These are phyloP conservation scores for Choreutis nemorana DNA, from an alignment of 2,888 invertebrate species.

Conservation along the genomic window DNA sequence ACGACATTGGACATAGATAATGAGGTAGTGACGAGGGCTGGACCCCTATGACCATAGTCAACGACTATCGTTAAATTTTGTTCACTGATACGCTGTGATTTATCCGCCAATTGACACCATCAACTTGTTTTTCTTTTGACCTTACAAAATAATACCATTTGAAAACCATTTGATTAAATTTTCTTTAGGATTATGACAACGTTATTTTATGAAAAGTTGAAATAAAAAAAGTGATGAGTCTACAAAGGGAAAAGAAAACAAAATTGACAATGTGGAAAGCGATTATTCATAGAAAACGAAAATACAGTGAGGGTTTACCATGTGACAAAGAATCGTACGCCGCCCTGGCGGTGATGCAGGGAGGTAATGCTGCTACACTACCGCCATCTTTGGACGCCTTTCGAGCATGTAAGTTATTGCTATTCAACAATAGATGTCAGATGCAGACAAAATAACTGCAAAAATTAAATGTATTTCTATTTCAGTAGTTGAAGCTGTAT, in stretches of 20 bases:
- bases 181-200: background rate
- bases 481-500: too few species aligned
- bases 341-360: constrained; percentile 53
- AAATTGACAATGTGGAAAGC: constrained; percentile 60
- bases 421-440: constrained; percentile 44
- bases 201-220: constrained; percentile 14
- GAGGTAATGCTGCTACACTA: constrained; percentile 54
- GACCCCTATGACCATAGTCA: too few species aligned
- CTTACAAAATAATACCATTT: too few species aligned
- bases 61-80: constrained; percentile 37
- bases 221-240: constrained; percentile 40
- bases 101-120: constrained; percentile 37
- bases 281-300: constrained; percentile 50
- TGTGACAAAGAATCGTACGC: constrained; percentile 53
- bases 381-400: constrained; percentile 61
- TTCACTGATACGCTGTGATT: constrained; percentile 34
- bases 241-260: constrained; percentile 41
- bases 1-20: too few species aligned
- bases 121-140: constrained; percentile 15
- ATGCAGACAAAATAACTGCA: too few species aligned
- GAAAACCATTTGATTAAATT: constrained; percentile 4
- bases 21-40: too few species aligned
- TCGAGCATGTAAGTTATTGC: constrained; percentile 55
- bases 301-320: constrained; percentile 47
- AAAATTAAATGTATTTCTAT: too few species aligned